A percentile compares a stretch with the other conserved stretches of the same genome.
Conservation (phyloP, 2,797 vertebrate species). For the Spizella passerina region DNA sequence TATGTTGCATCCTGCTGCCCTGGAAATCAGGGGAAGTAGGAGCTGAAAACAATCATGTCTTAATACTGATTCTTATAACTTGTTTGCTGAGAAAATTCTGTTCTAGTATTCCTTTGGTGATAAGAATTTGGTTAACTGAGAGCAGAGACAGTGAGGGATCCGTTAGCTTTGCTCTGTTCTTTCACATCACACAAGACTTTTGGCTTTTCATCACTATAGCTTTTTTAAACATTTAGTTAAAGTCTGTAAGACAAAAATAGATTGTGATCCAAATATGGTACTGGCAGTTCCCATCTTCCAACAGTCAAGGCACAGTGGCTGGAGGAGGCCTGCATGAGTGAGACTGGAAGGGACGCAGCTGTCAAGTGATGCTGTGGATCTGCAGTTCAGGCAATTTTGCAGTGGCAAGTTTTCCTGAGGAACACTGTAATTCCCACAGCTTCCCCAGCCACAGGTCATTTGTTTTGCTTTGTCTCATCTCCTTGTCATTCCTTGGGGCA, state of each 20-base stretch:
- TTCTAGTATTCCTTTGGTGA: not conserved
- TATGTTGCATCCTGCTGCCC: not conserved
- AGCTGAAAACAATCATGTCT: not conserved
- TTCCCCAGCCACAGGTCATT: not conserved
- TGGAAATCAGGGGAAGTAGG: not conserved
- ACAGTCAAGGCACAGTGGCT: not conserved
- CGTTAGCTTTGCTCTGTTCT: not conserved
- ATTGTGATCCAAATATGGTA: not conserved
- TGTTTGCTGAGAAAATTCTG: not conserved
- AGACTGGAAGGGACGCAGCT: not conserved
- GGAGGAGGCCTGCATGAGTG: not conserved
- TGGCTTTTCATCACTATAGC: not conserved
- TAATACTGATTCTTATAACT: not conserved
- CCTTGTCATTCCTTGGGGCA: rapidly evolving
- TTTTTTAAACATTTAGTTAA: not conserved
- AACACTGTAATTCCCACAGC: not conserved
- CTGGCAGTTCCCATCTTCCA: not conserved
- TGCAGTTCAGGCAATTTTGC: not conserved
- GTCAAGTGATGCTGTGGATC: rapidly evolving
- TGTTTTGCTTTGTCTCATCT: not conserved
- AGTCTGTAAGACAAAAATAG: not conserved
- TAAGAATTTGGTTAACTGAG: not conserved
- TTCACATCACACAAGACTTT: not conserved
- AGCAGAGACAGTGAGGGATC: not conserved
- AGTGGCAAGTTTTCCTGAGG: not conserved